phyloP scores from a whole-genome alignment of 2,797 vertebrate genomes.

The Lepidocolaptes lacrymiger region DNA sequence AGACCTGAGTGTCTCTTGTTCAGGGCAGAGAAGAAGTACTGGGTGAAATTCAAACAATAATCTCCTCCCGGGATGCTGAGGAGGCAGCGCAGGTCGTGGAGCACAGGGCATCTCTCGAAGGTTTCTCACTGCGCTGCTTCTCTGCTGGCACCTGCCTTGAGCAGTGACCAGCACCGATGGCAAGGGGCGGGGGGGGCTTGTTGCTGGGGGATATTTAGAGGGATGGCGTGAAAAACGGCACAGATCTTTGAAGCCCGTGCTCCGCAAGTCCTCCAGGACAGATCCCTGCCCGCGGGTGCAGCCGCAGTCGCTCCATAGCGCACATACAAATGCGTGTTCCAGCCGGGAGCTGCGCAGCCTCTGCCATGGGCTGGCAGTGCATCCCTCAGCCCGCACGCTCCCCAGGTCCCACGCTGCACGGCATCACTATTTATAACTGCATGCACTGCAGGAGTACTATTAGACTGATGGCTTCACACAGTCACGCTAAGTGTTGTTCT shows the following conservation, averaged over 20 bases:
- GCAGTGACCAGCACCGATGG: background rate
- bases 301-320: background rate
- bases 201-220: background rate
- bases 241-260: background rate
- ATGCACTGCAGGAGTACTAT: background rate
- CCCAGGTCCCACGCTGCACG: background rate
- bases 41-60: background rate
- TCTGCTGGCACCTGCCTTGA: background rate
- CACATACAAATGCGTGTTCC: background rate
- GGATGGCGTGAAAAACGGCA: background rate
- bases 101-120: background rate
- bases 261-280: background rate
- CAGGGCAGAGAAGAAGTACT: background rate
- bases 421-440: constrained; percentile 55
- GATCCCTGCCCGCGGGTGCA: background rate
- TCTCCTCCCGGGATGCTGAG: background rate
- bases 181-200: background rate
- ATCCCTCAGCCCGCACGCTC: background rate
- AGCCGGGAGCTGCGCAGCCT: background rate
- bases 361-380: background rate
- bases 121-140: background rate
- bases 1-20: background rate
- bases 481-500: background rate
- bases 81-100: background rate
- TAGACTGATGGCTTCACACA: constrained; percentile 11